A percentile compares a stretch with the other conserved stretches of the same genome.
Conservation (phyloP, 2,113 vertebrate genomes). For the Blennius ocellaris region DNA sequence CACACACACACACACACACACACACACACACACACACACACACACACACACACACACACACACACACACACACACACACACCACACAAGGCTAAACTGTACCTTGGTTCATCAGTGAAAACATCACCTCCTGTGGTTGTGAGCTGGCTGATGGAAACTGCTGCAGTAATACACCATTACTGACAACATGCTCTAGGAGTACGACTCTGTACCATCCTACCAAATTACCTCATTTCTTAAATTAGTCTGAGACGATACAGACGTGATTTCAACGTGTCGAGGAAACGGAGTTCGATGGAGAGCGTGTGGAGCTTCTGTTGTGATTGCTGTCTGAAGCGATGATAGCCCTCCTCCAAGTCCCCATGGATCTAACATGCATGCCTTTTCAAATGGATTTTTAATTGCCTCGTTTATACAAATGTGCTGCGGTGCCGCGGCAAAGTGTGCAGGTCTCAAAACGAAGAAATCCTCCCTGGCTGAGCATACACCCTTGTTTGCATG, state of each 20-base stretch:
- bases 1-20: background rate
- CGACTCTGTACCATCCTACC: slow-evolving; percentile 7
- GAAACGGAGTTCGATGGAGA: slow-evolving; percentile 20
- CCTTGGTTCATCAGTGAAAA: background rate
- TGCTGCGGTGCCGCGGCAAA: background rate
- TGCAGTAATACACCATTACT: background rate
- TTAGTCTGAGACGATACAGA: slow-evolving; percentile 20
- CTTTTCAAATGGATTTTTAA: slow-evolving; percentile 52
- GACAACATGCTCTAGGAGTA: background rate
- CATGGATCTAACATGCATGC: slow-evolving; percentile 12
- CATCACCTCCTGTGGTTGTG: background rate
- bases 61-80: background rate
- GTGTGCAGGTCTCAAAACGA: background rate
- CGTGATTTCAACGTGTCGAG: slow-evolving; percentile 1
- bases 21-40: background rate
- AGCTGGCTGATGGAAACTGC: background rate
- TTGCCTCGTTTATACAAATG: slow-evolving; percentile 37
- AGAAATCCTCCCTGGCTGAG: background rate
- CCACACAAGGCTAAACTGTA: background rate
- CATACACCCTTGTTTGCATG: background rate
- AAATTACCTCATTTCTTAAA: slow-evolving; percentile 41
- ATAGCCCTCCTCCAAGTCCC: background rate
- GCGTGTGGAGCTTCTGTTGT: background rate
- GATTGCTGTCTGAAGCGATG: slow-evolving; percentile 27
- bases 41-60: background rate